Evolutionary conservation across 2,113 vertebrate genomes (phyloP).

Genomic region (Phylloscopus trochilus): DNA sequence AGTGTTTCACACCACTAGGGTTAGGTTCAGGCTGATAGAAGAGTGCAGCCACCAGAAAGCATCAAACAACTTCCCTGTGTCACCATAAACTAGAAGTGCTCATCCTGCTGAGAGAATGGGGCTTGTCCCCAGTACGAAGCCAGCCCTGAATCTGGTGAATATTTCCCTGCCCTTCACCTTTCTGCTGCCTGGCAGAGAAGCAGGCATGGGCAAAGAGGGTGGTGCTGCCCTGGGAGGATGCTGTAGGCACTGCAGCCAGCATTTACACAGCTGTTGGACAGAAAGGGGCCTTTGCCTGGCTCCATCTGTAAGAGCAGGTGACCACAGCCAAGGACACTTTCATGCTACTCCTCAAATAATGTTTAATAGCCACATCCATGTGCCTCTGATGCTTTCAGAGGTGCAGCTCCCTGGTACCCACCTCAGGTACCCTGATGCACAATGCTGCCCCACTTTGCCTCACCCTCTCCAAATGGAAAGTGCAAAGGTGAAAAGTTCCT

Average conservation of each 20-base stretch:
- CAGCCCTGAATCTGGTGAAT: neutral
- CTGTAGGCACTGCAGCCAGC: neutral
- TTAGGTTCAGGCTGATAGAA: neutral
- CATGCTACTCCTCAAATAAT: rapidly evolving
- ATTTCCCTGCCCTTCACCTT: neutral
- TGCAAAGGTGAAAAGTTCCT: neutral
- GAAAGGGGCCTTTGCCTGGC: neutral
- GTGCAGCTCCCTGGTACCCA: neutral
- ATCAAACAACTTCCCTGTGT: neutral
- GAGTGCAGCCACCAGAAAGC: neutral
- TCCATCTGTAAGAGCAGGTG: neutral
- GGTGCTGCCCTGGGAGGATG: neutral
- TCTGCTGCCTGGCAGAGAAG: neutral
- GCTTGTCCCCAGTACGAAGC: neutral
- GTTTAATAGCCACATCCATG: rapidly evolving
- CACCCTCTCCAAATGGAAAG: neutral
- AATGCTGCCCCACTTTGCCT: neutral
- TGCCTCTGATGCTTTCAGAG: neutral
- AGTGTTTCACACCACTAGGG: neutral
- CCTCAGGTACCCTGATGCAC: neutral
- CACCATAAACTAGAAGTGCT: neutral
- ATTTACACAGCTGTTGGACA: neutral
- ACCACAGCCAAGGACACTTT: neutral
- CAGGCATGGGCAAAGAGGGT: rapidly evolving
- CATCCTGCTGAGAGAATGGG: neutral